Conservation (phyloP, 2,888 invertebrate species). For the Drosophila differens region DNA sequence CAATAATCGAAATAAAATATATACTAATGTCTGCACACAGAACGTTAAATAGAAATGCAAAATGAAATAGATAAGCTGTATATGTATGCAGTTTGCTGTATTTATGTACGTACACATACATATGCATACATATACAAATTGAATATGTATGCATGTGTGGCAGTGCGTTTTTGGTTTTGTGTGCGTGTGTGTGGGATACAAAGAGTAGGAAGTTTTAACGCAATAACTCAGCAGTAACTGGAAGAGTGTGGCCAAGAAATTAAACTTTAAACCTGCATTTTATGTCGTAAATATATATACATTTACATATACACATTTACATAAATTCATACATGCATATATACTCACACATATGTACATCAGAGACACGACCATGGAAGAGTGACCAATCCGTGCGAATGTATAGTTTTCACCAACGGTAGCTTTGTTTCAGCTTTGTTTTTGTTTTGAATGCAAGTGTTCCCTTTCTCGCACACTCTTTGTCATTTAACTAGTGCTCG, state of each 20-base stretch:
- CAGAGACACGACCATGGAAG: slow-evolving; percentile 44
- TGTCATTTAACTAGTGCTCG: slow-evolving; percentile 28
- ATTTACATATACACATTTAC: neutral
- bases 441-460: slow-evolving; percentile 61
- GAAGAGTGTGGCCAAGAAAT: slow-evolving; percentile 8
- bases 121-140: slow-evolving; percentile 48
- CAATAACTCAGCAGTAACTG: neutral
- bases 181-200: slow-evolving; percentile 40
- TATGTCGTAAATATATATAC: slow-evolving; percentile 13
- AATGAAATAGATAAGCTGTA: slow-evolving; percentile 58
- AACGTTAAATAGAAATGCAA: slow-evolving; percentile 38
- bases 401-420: slow-evolving; percentile 49
- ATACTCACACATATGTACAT: slow-evolving; percentile 33
- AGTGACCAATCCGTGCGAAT: slow-evolving; percentile 28
- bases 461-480: slow-evolving; percentile 53
- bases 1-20: slow-evolving; percentile 22
- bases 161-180: slow-evolving; percentile 59
- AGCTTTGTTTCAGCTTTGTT: slow-evolving; percentile 61
- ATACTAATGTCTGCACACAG: slow-evolving; percentile 46
- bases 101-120: slow-evolving; percentile 57
- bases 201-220: slow-evolving; percentile 55
- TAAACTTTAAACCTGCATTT: slow-evolving; percentile 15
- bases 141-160: slow-evolving; percentile 53
- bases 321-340: slow-evolving; percentile 1
- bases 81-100: slow-evolving; percentile 65